Percentiles rank a stretch among this genome's conserved stretches.
Evolutionary conservation across 1,140 invertebrate species (phyloP).

Genomic region (Lasioglossum albipes): DNA sequence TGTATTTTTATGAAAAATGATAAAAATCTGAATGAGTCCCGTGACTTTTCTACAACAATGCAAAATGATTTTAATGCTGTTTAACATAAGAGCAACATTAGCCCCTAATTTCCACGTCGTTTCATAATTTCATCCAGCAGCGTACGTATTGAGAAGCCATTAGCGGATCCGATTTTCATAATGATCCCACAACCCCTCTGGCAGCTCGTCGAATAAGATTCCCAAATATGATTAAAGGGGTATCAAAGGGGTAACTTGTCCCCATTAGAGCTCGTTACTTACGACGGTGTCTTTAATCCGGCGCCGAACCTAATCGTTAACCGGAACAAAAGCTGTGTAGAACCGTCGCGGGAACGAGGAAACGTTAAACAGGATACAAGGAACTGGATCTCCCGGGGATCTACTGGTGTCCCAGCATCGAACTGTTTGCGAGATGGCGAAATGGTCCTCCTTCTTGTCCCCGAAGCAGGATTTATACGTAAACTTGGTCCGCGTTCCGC

Average conservation of each 20-base stretch:
- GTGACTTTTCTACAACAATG: too few relatives aligned
- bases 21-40: too few relatives aligned
- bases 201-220: not conserved
- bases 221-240: not conserved
- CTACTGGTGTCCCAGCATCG: slow-evolving; percentile 26
- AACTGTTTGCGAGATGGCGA: slow-evolving; percentile 52
- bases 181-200: not conserved
- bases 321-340: not conserved
- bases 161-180: not conserved
- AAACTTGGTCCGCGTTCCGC: slow-evolving; percentile 51
- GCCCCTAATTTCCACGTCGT: too few relatives aligned
- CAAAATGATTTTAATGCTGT: too few relatives aligned
- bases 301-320: not conserved
- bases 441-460: slow-evolving; percentile 11
- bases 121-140: too few relatives aligned
- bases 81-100: too few relatives aligned
- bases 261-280: not conserved
- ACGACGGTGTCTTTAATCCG: not conserved
- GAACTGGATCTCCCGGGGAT: not conserved
- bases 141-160: too few relatives aligned
- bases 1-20: too few relatives aligned
- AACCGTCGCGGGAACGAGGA: not conserved
- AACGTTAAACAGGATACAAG: slow-evolving; percentile 9
- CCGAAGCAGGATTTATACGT: slow-evolving; percentile 59
- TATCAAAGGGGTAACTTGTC: not conserved